Evolutionary conservation across 2,888 invertebrate species (phyloP).

Genomic region (Lymantria dispar): DNA sequence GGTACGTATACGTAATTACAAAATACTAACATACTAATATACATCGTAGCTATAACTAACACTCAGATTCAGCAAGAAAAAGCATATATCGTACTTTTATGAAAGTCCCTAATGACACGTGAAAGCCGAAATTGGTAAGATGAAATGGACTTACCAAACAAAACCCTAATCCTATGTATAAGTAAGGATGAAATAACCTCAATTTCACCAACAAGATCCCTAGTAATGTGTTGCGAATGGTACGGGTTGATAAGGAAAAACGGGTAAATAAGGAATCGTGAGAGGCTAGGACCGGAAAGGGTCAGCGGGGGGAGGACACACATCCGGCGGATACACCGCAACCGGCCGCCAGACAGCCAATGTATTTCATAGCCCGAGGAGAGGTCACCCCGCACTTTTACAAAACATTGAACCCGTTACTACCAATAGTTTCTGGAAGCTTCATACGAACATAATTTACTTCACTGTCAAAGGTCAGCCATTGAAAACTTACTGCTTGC

Average conservation of each 20-base stretch:
- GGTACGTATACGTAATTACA: constrained; percentile 26
- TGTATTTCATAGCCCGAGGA: constrained; percentile 47
- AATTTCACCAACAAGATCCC: constrained; percentile 63
- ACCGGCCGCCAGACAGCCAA: constrained; percentile 43
- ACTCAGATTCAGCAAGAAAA: neutral
- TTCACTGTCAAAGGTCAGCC: constrained; percentile 18
- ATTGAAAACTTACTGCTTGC: neutral
- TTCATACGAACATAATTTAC: constrained; percentile 31
- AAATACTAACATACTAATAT: constrained; percentile 29
- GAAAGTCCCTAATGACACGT: constrained; percentile 42
- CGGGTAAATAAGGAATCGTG: constrained; percentile 74
- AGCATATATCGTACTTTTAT: neutral
- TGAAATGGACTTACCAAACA: constrained; percentile 49
- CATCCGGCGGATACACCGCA: constrained; percentile 60
- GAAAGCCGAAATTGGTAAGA: constrained; percentile 48
- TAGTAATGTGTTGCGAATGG: constrained; percentile 74
- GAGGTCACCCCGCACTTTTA: constrained; percentile 44
- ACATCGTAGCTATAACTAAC: constrained; percentile 1
- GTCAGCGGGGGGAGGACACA: constrained; percentile 43
- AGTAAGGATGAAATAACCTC: constrained; percentile 52
- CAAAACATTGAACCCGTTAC: constrained; percentile 46
- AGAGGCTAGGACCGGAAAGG: constrained; percentile 53
- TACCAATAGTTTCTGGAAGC: constrained; percentile 20
- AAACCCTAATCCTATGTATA: constrained; percentile 47
- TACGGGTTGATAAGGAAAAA: constrained; percentile 76